Percentiles rank a stretch among this genome's conserved stretches.
Conservation (phyloP, 2,797 vertebrate species). For the Enteromius treurensis region DNA sequence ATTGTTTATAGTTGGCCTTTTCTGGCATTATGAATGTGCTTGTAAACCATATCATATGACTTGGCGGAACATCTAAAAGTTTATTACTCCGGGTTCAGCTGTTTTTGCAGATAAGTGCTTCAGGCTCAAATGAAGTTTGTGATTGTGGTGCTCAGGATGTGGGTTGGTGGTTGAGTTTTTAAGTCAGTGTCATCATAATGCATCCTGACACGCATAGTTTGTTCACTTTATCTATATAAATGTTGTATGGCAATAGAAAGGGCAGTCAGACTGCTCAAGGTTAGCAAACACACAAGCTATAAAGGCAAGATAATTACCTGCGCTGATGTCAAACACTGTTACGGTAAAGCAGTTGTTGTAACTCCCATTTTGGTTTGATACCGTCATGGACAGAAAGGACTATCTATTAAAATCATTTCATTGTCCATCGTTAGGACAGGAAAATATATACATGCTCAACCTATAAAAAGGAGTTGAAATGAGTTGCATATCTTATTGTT, state of each 20-base stretch:
- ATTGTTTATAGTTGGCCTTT: slow-evolving; percentile 2
- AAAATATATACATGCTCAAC: not conserved
- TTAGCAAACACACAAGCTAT: slow-evolving; percentile 4
- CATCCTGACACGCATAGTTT: not conserved
- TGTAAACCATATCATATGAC: not conserved
- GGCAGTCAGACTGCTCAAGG: not conserved
- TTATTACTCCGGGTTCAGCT: not conserved
- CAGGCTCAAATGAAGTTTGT: not conserved
- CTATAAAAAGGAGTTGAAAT: not conserved
- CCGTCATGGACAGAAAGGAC: not conserved
- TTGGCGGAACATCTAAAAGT: not conserved
- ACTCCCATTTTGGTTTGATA: not conserved
- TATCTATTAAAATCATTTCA: not conserved
- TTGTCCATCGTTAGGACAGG: not conserved
- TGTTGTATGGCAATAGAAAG: not conserved
- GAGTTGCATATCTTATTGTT: not conserved
- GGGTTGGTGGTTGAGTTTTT: slow-evolving; percentile 5
- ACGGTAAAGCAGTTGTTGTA: not conserved
- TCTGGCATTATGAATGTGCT: not conserved
- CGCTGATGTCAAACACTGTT: not conserved
- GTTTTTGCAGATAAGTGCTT: not conserved
- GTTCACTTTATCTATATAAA: not conserved
- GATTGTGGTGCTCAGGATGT: slow-evolving; percentile 33
- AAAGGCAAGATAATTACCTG: not conserved
- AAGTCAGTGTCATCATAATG: not conserved